Evolutionary conservation across 2,888 invertebrate genomes (phyloP).

Genomic region (Ornithoptera alexandrae): DNA sequence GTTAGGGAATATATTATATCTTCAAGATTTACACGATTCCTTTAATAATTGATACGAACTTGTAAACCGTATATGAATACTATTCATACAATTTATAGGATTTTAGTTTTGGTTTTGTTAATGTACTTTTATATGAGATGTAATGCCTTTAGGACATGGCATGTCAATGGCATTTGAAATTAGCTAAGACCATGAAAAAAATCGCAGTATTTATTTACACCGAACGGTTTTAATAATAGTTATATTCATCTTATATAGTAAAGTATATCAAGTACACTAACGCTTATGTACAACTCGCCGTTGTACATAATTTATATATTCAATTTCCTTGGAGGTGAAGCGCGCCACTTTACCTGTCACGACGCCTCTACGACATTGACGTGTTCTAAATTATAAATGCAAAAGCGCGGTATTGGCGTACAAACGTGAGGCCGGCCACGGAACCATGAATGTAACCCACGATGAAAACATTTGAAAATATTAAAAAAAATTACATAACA

Average conservation of each 20-base stretch:
- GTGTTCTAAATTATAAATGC: slow-evolving; percentile 26
- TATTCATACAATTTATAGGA: too few species aligned
- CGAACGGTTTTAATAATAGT: not conserved
- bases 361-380: slow-evolving; percentile 23
- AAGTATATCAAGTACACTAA: not conserved
- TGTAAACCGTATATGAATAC: too few species aligned
- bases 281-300: not conserved
- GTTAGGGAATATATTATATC: too few species aligned
- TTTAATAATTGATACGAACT: too few species aligned
- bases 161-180: not conserved
- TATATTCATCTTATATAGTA: not conserved
- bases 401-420: slow-evolving; percentile 23
- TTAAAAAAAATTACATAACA: not conserved
- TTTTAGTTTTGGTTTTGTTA: too few species aligned
- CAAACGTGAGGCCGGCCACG: slow-evolving; percentile 12
- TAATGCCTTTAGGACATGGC: too few species aligned
- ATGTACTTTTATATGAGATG: too few species aligned
- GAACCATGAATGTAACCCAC: not conserved
- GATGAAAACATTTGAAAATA: not conserved
- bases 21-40: too few species aligned
- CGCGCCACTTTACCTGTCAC: slow-evolving; percentile 26
- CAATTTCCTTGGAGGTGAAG: slow-evolving; percentile 21
- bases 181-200: not conserved
- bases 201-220: not conserved
- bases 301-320: slow-evolving; percentile 14